Percentiles rank a stretch among this genome's conserved stretches.
Evolutionary conservation across 2,113 vertebrate genomes (phyloP).

Genomic region (Protomyctophum bolini): DNA sequence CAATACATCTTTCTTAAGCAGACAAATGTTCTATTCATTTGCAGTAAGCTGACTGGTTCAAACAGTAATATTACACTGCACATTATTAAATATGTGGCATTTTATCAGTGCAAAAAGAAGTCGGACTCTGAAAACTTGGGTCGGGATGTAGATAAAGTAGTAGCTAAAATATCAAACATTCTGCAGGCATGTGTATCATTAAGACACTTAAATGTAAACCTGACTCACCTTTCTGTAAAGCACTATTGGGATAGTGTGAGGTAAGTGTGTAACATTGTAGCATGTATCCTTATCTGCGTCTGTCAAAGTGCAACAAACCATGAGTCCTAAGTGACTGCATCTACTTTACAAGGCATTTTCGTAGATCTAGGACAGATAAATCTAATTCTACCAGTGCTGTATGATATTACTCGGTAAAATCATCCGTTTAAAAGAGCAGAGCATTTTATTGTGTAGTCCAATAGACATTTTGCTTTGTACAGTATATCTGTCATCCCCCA

Average conservation of each 20-base stretch:
- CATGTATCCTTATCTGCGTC: slow-evolving; percentile 7
- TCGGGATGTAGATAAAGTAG: slow-evolving; percentile 54
- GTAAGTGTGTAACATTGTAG: slow-evolving; percentile 33
- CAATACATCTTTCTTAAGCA: slow-evolving; percentile 36
- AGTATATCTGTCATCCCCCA: neutral
- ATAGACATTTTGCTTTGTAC: neutral
- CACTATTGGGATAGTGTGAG: slow-evolving; percentile 52
- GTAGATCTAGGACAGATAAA: neutral
- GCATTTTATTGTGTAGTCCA: neutral
- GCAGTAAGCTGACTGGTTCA: slow-evolving; percentile 45
- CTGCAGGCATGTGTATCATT: slow-evolving; percentile 30
- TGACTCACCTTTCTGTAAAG: slow-evolving; percentile 37
- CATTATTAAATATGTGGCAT: slow-evolving; percentile 52
- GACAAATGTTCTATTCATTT: slow-evolving; percentile 41
- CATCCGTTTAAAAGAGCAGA: too few relatives aligned
- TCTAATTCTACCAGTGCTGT: slow-evolving; percentile 22
- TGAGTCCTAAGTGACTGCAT: neutral
- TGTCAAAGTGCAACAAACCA: neutral
- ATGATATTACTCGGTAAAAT: neutral
- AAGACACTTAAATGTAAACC: slow-evolving; percentile 56
- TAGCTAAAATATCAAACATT: slow-evolving; percentile 1
- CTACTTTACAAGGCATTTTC: neutral
- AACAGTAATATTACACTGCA: slow-evolving; percentile 19
- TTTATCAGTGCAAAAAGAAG: slow-evolving; percentile 61
- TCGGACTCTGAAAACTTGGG: neutral